These are phyloP conservation scores for Orussus abietinus DNA, from an alignment of 1,140 invertebrate species.

Conservation along the genomic window DNA sequence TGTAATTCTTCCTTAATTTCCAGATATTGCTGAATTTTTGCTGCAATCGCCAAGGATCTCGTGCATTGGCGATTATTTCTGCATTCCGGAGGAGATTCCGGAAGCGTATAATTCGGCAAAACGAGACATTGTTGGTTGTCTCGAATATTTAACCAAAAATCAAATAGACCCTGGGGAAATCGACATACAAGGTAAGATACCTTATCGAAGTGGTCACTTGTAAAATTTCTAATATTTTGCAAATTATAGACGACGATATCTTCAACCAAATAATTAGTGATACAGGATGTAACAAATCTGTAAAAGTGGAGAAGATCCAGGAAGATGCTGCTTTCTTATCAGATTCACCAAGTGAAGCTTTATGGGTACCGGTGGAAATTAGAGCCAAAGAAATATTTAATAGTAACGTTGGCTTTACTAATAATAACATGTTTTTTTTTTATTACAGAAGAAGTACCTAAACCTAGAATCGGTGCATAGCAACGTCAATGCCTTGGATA, in stretches of 20 bases:
- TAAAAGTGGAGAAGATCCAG: slow-evolving; percentile 1
- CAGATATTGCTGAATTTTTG: slow-evolving; percentile 26
- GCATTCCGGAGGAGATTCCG: slow-evolving; percentile 12
- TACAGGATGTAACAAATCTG: slow-evolving; percentile 1
- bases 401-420: too few species aligned
- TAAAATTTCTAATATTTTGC: too few species aligned
- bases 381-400: too few species aligned
- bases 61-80: slow-evolving; percentile 18
- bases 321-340: too few species aligned
- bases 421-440: too few species aligned
- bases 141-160: slow-evolving; percentile 2
- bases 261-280: neutral
- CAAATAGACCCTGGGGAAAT: slow-evolving; percentile 6
- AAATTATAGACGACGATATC: neutral
- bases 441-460: too few species aligned
- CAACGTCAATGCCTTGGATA: too few species aligned
- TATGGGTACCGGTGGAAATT: too few species aligned
- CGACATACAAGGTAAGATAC: too few species aligned
- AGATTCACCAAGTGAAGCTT: too few species aligned
- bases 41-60: slow-evolving; percentile 21
- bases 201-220: too few species aligned
- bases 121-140: slow-evolving; percentile 10
- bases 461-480: too few species aligned
- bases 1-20: slow-evolving; percentile 5
- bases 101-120: slow-evolving; percentile 14